These are phyloP conservation scores for Lepidocolaptes lacrymiger DNA, from an alignment of 2,797 vertebrate species.

Conservation along the genomic window DNA sequence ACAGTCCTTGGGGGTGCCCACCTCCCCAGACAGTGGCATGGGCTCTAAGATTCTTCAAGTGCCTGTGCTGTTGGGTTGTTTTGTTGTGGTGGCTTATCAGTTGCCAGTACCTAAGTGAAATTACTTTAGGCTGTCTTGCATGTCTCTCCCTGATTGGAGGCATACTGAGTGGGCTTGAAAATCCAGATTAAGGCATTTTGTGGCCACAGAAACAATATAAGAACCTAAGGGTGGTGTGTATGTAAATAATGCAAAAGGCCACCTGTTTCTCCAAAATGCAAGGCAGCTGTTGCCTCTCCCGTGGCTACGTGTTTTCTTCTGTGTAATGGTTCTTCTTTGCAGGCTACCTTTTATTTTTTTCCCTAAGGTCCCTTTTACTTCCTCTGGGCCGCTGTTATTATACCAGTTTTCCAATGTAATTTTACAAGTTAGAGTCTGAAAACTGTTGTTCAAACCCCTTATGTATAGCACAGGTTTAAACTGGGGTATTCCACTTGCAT, in stretches of 20 bases:
- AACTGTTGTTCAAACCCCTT: background rate
- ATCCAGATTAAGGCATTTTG: background rate
- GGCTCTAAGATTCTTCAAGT: background rate
- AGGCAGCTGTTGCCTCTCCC: background rate
- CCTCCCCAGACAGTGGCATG: background rate
- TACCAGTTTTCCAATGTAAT: background rate
- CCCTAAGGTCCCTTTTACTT: background rate
- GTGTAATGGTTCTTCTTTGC: background rate
- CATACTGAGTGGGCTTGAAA: background rate
- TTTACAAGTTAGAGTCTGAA: background rate
- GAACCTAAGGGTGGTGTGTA: background rate
- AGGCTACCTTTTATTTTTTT: background rate
- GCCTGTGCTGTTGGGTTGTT: background rate
- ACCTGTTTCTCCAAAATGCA: background rate
- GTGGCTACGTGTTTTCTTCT: background rate
- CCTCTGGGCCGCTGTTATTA: background rate
- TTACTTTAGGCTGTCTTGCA: background rate
- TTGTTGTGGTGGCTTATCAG: background rate
- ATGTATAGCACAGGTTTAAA: background rate
- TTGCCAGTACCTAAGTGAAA: background rate
- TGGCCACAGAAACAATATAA: background rate
- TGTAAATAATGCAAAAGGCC: background rate
- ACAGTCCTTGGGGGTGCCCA: background rate
- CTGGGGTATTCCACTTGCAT: rapidly evolving
- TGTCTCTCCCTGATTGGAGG: rapidly evolving